A percentile compares a stretch with the other conserved stretches of the same genome.
These are phyloP conservation scores for Gymnocephalus cernua DNA, from an alignment of 2,113 vertebrate genomes.

Conservation along the genomic window DNA sequence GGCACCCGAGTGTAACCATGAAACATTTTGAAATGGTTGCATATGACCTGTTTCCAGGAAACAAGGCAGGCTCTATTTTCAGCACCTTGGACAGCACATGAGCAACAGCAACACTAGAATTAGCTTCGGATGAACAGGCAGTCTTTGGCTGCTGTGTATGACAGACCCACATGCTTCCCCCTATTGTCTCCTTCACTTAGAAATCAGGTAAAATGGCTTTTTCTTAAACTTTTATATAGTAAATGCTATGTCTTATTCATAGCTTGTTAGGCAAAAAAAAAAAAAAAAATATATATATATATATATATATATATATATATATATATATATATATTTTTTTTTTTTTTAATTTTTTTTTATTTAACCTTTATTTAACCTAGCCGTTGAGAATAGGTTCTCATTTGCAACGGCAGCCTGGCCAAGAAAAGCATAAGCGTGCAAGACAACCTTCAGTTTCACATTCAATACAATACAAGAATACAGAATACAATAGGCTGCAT, in stretches of 20 bases:
- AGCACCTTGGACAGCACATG: slow-evolving; percentile 66
- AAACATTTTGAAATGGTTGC: slow-evolving; percentile 42
- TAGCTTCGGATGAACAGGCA: slow-evolving; percentile 20
- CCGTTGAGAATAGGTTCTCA: no score
- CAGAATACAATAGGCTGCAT: no score
- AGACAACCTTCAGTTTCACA: no score
- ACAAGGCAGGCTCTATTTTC: slow-evolving; percentile 72
- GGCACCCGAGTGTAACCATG: slow-evolving; percentile 34
- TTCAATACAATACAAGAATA: no score
- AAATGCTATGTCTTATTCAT: not conserved
- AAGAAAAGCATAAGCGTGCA: no score
- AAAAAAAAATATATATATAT: no score
- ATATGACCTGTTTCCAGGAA: slow-evolving; percentile 72
- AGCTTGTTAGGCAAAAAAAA: slow-evolving; percentile 8
- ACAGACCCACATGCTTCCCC: not conserved
- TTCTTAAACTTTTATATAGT: not conserved
- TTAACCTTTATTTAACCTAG: no score
- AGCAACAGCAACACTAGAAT: slow-evolving; percentile 41
- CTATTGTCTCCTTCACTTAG: not conserved
- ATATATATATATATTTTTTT: no score
- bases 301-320: no score
- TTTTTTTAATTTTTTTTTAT: no score
- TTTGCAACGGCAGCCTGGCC: no score
- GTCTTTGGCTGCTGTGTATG: not conserved
- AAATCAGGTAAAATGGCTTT: not conserved